Evolutionary conservation across 2,113 vertebrate genomes (phyloP).

Genomic region (Cyprinodon brontotheroides): DNA sequence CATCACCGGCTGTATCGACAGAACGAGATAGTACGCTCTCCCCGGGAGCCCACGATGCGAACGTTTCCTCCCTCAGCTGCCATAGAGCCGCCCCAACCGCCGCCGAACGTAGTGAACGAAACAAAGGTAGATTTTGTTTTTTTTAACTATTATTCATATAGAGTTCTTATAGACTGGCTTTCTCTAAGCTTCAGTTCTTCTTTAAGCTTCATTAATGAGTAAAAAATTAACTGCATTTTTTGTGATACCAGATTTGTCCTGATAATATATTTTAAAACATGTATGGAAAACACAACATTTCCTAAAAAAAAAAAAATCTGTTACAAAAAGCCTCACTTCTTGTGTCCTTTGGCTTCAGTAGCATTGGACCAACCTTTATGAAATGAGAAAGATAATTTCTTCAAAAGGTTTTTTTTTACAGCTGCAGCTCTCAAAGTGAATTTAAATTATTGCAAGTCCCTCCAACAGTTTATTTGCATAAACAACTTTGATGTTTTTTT

Average conservation of each 20-base stretch:
- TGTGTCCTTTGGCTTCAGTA: not conserved
- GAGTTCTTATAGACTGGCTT: not conserved
- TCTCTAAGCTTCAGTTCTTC: no score
- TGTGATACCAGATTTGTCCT: no score
- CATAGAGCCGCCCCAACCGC: constrained; percentile 89
- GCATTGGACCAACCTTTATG: not conserved
- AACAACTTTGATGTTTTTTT: no score
- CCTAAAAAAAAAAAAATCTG: not conserved
- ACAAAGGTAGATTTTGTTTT: constrained; percentile 82
- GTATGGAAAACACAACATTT: not conserved
- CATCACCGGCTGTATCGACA: constrained; percentile 95
- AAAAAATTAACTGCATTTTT: no score
- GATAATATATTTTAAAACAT: no score
- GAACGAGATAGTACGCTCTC: constrained; percentile 97
- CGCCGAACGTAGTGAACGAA: constrained; percentile 82
- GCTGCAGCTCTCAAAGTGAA: not conserved
- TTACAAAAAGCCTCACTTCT: no score
- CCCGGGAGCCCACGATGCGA: constrained; percentile 90
- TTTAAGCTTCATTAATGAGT: no score
- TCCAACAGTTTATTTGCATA: no score
- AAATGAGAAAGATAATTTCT: not conserved
- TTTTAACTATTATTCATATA: not conserved
- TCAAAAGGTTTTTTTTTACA: not conserved
- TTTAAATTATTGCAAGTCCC: no score
- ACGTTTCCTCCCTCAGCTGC: constrained; percentile 88